A percentile compares a stretch with the other conserved stretches of the same genome.
Conservation (phyloP, 1,140 invertebrate species). For the Cotesia glomerata region DNA sequence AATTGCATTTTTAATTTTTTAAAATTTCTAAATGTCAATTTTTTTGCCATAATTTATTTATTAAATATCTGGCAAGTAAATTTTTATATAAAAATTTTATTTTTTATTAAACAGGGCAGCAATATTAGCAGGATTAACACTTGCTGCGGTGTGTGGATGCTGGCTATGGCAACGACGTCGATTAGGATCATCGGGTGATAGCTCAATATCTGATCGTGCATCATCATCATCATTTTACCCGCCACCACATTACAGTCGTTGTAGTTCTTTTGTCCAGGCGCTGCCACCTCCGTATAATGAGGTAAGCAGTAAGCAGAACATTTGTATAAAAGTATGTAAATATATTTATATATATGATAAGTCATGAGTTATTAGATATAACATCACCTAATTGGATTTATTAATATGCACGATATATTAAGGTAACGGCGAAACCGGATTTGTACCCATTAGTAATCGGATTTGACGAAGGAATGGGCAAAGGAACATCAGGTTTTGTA, state of each 20-base stretch:
- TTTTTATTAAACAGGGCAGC: conserved; percentile 62
- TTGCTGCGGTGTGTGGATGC: conserved; percentile 70
- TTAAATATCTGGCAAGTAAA: too few relatives aligned
- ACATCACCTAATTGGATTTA: conserved; percentile 7
- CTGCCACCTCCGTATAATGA: conserved; percentile 82
- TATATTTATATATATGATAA: background rate
- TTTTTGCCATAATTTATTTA: too few relatives aligned
- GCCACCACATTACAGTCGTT: conserved; percentile 79
- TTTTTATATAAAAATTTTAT: background rate
- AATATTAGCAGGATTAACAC: conserved; percentile 64
- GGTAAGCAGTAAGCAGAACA: conserved; percentile 68
- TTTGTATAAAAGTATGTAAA: background rate
- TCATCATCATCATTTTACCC: conserved; percentile 78
- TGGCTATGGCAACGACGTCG: conserved; percentile 70
- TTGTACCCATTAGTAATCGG: conserved; percentile 83
- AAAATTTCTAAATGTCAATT: too few relatives aligned
- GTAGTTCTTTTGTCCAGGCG: conserved; percentile 78
- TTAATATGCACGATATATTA: conserved; percentile 10
- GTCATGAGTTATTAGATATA: conserved; percentile 8
- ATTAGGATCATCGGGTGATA: conserved; percentile 52
- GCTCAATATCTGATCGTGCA: conserved; percentile 70
- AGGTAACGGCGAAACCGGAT: conserved; percentile 86
- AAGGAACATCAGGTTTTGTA: conserved; percentile 77
- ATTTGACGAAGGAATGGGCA: conserved; percentile 73
- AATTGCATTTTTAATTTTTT: too few relatives aligned